Conservation (phyloP, 2,797 vertebrate species). For the Acrossocheilus wenchowensis region DNA sequence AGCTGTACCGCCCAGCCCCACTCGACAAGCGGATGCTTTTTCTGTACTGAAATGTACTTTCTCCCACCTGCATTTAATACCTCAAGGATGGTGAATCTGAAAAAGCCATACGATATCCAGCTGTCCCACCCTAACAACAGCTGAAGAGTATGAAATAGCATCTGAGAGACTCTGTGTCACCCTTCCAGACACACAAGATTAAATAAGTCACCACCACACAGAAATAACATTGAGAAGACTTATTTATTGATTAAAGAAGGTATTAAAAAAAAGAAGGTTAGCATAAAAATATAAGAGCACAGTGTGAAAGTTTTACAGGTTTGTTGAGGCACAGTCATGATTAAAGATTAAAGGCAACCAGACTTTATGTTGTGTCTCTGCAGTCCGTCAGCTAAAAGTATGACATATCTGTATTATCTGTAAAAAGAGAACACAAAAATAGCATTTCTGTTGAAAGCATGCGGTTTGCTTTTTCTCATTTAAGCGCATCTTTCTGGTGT, state of each 20-base stretch:
- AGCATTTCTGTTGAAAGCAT: conserved; percentile 70
- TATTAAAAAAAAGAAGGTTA: conserved; percentile 68
- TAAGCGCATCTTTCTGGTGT: conserved; percentile 41
- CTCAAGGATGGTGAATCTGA: not conserved
- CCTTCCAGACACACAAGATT: conserved; percentile 22
- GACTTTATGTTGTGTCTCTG: conserved; percentile 73
- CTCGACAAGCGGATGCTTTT: not conserved
- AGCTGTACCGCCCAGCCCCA: not conserved
- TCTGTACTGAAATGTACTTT: not conserved
- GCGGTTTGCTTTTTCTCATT: conserved; percentile 45
- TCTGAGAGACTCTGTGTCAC: conserved; percentile 8
- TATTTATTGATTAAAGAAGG: conserved; percentile 75
- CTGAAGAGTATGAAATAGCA: conserved; percentile 44
- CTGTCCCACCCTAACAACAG: conserved; percentile 25
- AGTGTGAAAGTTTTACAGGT: conserved; percentile 71
- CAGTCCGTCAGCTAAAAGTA: conserved; percentile 81
- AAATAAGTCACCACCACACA: conserved; percentile 74
- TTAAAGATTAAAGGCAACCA: conserved; percentile 74
- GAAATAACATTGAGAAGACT: conserved; percentile 67
- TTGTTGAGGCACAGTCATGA: conserved; percentile 66
- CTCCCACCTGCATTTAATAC: conserved; percentile 29
- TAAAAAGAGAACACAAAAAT: conserved; percentile 79
- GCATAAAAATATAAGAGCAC: conserved; percentile 57
- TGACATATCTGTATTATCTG: conserved; percentile 77
- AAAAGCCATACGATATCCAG: conserved; percentile 29